Base-by-base conservation (phyloP, 2,113 vertebrate species). In the Chlorocebus sabaeus region DNA sequence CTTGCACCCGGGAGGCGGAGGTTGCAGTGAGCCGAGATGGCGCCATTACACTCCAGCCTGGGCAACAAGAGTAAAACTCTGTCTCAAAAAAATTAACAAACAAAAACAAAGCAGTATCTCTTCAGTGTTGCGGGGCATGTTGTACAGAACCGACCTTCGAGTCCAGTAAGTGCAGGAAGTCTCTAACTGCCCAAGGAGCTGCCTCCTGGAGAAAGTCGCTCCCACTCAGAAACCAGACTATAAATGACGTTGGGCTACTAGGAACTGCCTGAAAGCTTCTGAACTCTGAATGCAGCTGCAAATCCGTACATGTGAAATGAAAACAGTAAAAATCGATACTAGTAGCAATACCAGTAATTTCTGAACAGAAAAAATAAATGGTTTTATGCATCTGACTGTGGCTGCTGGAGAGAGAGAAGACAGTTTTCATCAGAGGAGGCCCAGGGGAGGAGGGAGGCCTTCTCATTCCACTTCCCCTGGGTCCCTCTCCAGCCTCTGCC, bases 141-240 rank as follows among this genome's bases (percentile, higher is more conserved):
- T 13, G 57, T 25, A 11, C 40, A 35, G 50, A 32, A 27, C 0
- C 3, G 25, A 88, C 25, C 80, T 72, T 64, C 14, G 18, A 4
- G 50, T 55, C 20, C 61, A 17, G 0, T 0, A 20, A 11, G 2
- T 0, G 4, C 59, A n/a, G 73, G 61, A 57, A 32, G 40, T 4
- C 16, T 6, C 67, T 7, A 7, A 10, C 45, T 84, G 59, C 72
- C 78, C 30, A 25, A 61, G 0, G 14, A 32, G 38, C 55, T 23
- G 30, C 8, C 59, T 57, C 61, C 38, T 0, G 2, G 23, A 32
- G 80, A 35, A n/a, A 45, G 20, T 43, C 38, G 9, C 80, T 57
- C 57, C 40, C n/a, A 22, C 30, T 38, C 13, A 23, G 79, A 84
- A 67, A 78, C 38, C 14, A 0, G 2, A 32, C 32, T 2, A 0